These are phyloP conservation scores for Epistrophe grossulariae DNA, from an alignment of 2,888 invertebrate species.

Conservation along the genomic window DNA sequence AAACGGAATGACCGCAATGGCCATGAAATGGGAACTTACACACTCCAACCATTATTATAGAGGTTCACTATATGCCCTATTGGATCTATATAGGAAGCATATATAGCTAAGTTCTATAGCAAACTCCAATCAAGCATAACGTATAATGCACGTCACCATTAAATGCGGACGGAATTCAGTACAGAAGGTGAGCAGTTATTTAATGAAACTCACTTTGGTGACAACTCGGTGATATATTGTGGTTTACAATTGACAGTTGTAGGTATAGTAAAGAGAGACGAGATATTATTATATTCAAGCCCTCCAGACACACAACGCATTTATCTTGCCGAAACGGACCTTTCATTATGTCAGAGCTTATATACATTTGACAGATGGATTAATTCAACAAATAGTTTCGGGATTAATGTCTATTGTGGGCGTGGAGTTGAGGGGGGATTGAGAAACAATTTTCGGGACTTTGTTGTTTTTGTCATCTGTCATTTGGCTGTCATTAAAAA, in stretches of 20 bases:
- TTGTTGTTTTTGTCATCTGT: neutral
- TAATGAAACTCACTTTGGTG: conserved; percentile 44
- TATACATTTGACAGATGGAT: conserved; percentile 37
- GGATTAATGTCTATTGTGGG: neutral
- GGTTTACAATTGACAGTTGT: conserved; percentile 25
- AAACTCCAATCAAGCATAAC: conserved; percentile 17
- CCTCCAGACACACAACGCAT: neutral
- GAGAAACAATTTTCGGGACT: conserved; percentile 6
- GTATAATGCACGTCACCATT: conserved; percentile 23
- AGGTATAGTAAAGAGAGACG: neutral
- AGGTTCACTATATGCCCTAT: neutral
- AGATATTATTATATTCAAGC: conserved; percentile 8
- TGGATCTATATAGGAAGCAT: neutral
- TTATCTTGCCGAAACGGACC: conserved; percentile 21
- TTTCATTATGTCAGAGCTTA: conserved; percentile 31
- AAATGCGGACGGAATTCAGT: conserved; percentile 7
- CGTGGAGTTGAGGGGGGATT: neutral
- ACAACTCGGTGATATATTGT: conserved; percentile 48
- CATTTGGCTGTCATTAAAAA: conserved; percentile 6
- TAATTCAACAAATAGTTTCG: conserved; percentile 26
- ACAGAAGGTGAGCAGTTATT: conserved; percentile 11
- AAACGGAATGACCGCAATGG: conserved; percentile 49
- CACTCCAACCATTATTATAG: neutral
- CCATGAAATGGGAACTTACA: conserved; percentile 44
- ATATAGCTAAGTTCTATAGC: neutral